Conservation (phyloP, 2,888 invertebrate species). For the Leptinotarsa haldemani region DNA sequence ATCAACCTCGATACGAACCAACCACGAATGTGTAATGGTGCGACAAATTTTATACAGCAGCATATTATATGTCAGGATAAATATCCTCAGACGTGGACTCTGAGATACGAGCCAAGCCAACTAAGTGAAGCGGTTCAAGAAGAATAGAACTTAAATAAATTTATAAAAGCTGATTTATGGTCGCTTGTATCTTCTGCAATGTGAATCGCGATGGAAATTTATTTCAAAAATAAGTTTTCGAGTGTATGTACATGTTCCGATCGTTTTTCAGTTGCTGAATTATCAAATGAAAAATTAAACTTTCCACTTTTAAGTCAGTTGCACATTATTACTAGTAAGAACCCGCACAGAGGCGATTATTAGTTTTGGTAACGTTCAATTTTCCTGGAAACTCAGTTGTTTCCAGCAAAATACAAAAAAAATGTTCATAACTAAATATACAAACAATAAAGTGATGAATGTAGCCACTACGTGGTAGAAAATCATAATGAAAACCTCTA, state of each 20-base stretch:
- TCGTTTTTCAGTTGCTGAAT: slow-evolving; percentile 33
- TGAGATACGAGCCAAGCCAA: slow-evolving; percentile 62
- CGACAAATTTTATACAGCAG: slow-evolving; percentile 66
- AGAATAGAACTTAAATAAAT: slow-evolving; percentile 65
- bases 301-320: too few species aligned
- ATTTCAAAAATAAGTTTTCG: slow-evolving; percentile 54
- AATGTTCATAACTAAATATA: too few species aligned
- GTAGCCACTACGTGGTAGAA: too few species aligned
- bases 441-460: too few species aligned
- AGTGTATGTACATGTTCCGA: slow-evolving; percentile 46
- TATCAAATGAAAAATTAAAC: too few species aligned
- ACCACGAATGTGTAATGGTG: slow-evolving; percentile 64
- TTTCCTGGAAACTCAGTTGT: too few species aligned
- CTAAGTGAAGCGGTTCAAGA: slow-evolving; percentile 65
- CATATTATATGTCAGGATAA: slow-evolving; percentile 65
- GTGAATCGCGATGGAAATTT: slow-evolving; percentile 62
- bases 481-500: too few species aligned
- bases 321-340: too few species aligned
- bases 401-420: too few species aligned
- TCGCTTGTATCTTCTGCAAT: slow-evolving; percentile 62
- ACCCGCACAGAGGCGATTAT: too few species aligned
- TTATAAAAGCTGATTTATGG: slow-evolving; percentile 64
- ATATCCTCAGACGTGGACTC: slow-evolving; percentile 61
- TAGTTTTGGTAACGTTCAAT: too few species aligned
- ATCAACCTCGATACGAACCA: slow-evolving; percentile 53